phyloP scores from a whole-genome alignment of 1,140 invertebrate species.

The Colletes latitarsis region DNA sequence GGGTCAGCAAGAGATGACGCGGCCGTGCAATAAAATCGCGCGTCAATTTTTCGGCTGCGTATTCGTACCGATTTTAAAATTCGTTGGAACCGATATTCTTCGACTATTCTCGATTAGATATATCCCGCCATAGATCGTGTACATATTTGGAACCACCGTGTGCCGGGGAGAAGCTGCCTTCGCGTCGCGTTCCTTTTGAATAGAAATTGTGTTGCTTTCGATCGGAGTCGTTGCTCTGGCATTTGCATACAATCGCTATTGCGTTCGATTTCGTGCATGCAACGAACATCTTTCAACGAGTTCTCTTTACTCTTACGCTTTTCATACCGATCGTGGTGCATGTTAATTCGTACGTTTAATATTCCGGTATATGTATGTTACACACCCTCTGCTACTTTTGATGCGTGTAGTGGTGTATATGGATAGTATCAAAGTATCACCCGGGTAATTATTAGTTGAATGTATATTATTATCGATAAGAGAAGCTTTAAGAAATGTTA shows the following conservation, averaged over 20 bases:
- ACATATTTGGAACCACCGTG: background rate
- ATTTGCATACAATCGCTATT: slow-evolving; percentile 77
- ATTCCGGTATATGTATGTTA: slow-evolving; percentile 20
- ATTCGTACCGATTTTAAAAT: background rate
- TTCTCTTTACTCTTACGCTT: slow-evolving; percentile 25
- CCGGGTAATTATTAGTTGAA: too few relatives aligned
- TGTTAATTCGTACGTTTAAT: slow-evolving; percentile 56
- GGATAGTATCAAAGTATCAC: too few relatives aligned
- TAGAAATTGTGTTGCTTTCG: slow-evolving; percentile 43
- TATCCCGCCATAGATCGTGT: background rate
- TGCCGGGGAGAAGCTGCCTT: background rate
- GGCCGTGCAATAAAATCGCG: too few relatives aligned
- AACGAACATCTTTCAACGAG: slow-evolving; percentile 7
- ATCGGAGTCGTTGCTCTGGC: slow-evolving; percentile 64
- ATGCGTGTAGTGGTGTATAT: background rate
- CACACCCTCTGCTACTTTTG: background rate
- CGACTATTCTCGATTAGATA: background rate
- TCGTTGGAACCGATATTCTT: background rate
- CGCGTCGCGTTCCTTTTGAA: slow-evolving; percentile 28
- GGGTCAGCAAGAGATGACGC: too few relatives aligned
- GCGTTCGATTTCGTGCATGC: slow-evolving; percentile 67
- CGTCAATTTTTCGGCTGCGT: background rate
- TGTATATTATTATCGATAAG: too few relatives aligned
- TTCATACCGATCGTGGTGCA: slow-evolving; percentile 30
- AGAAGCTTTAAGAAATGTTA: too few relatives aligned